These are phyloP conservation scores for Clinocottus analis DNA, from an alignment of 2,113 vertebrate genomes.

Conservation along the genomic window DNA sequence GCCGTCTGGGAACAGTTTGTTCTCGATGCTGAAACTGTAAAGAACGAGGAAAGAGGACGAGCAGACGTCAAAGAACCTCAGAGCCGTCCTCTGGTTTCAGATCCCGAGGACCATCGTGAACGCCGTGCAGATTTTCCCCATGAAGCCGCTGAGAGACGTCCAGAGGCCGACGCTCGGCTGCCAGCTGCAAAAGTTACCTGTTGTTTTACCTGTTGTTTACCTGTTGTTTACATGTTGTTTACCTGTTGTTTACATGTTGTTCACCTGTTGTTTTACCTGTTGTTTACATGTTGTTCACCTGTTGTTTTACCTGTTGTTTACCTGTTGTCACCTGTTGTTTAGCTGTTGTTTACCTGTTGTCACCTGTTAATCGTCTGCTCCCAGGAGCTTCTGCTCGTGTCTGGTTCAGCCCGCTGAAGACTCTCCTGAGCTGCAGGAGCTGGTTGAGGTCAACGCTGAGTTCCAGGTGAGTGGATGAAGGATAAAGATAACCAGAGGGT, in stretches of 20 bases:
- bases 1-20: constrained; percentile 11
- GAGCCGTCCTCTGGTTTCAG: constrained; percentile 47
- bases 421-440: constrained; percentile 71
- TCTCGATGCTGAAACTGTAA: background rate
- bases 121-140: constrained; percentile 72
- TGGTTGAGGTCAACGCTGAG: constrained; percentile 60
- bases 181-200: constrained; percentile 64
- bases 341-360: too few relatives aligned
- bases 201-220: background rate
- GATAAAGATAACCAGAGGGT: background rate
- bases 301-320: too few relatives aligned
- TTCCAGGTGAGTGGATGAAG: constrained; percentile 67
- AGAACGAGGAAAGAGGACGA: too few relatives aligned
- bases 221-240: background rate
- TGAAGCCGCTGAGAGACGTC: constrained; percentile 72
- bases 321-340: constrained; percentile 25
- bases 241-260: background rate
- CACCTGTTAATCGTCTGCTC: too few relatives aligned
- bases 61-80: background rate
- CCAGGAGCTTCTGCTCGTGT: constrained; percentile 77
- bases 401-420: constrained; percentile 64
- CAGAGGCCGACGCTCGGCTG: constrained; percentile 61
- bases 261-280: background rate
- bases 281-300: too few relatives aligned
- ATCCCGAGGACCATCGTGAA: constrained; percentile 78